phyloP scores from a whole-genome alignment of 2,797 vertebrate genomes.

The Microctenopoma lineatum region DNA sequence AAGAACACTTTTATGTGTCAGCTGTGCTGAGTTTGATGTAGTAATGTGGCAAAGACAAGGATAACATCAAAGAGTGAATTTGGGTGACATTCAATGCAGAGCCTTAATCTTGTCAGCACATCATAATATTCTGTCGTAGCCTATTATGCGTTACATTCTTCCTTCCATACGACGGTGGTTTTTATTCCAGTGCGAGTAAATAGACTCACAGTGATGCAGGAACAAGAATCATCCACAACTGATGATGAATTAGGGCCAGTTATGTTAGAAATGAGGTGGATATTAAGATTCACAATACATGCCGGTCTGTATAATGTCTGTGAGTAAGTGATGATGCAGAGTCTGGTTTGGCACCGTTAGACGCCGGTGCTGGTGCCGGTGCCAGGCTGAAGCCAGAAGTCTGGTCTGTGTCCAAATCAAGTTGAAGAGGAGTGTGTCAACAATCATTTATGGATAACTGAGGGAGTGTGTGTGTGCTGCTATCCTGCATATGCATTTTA shows the following conservation, averaged over 20 bases:
- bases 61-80: conserved; percentile 67
- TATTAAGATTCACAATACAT: conserved; percentile 31
- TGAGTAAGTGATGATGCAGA: conserved; percentile 40
- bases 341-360: conserved; percentile 18
- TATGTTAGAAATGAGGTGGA: conserved; percentile 30
- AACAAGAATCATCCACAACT: conserved; percentile 14
- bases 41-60: conserved; percentile 45
- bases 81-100: conserved; percentile 51
- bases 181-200: conserved; percentile 33
- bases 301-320: conserved; percentile 34
- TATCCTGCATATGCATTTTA: neutral
- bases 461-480: neutral
- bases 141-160: conserved; percentile 47
- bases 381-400: conserved; percentile 29
- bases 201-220: conserved; percentile 8
- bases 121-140: conserved; percentile 56
- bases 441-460: neutral
- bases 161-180: conserved; percentile 21
- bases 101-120: conserved; percentile 62
- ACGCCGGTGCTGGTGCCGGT: neutral
- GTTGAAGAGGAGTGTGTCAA: conserved; percentile 25
- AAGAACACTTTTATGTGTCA: conserved; percentile 58
- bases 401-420: conserved; percentile 36
- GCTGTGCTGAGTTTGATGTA: conserved; percentile 51
- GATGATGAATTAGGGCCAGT: conserved; percentile 32